These are phyloP conservation scores for Menura novaehollandiae DNA, from an alignment of 2,113 vertebrate species.

Conservation along the genomic window DNA sequence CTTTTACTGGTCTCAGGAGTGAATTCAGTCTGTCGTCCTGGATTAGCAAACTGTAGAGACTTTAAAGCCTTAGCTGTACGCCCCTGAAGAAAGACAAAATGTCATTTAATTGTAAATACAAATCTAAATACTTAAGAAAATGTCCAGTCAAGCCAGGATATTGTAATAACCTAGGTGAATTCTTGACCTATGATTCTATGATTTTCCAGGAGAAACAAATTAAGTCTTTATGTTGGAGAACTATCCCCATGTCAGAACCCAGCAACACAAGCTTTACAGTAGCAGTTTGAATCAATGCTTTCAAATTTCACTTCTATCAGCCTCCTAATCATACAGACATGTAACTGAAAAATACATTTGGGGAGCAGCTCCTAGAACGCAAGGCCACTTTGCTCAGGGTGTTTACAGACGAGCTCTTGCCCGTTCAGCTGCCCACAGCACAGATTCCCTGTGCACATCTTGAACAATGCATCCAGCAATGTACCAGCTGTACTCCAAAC, in stretches of 20 bases:
- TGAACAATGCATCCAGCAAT: background rate
- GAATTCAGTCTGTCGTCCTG: conserved; percentile 81
- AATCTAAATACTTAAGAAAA: background rate
- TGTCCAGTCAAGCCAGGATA: background rate
- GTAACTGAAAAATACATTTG: background rate
- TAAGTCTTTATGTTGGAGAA: background rate
- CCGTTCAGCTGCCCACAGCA: background rate
- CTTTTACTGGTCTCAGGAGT: conserved; percentile 79
- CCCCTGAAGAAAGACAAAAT: conserved; percentile 68
- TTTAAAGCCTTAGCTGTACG: conserved; percentile 81
- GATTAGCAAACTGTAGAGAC: conserved; percentile 82
- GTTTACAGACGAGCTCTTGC: background rate
- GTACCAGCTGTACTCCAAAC: background rate
- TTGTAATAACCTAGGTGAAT: background rate
- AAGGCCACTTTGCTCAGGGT: background rate
- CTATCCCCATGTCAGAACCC: background rate
- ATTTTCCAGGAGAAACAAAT: background rate
- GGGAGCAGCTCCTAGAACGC: background rate
- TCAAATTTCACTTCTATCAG: background rate
- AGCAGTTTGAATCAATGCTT: background rate
- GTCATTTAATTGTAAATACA: background rate
- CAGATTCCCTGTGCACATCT: background rate
- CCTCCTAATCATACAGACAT: background rate
- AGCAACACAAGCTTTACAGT: background rate
- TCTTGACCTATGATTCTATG: background rate